Base-by-base conservation (phyloP, 2,113 vertebrate species). In the Arenaria interpres region DNA sequence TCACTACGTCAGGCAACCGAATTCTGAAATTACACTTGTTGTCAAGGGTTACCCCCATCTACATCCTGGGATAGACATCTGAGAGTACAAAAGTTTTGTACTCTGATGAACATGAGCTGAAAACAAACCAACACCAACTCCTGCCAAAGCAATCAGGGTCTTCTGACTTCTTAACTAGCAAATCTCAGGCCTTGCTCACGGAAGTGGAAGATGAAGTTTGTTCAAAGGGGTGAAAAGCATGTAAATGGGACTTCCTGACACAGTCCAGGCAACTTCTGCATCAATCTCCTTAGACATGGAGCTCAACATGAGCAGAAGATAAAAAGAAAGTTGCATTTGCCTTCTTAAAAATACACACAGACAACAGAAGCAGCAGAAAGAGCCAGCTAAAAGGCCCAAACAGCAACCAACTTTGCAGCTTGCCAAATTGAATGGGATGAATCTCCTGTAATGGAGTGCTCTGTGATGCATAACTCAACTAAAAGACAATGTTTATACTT, bases 91-190 rank as follows among this genome's bases (percentile, higher is more conserved):
- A 67, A 80, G 41, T 73, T 67, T 7, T 54, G 53, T 30, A 30
- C 50, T 51, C 50, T 37, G 30, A 80, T n/a, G 25, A 80, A 46
- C 12, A 24, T 1, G 5, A 88, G n/a, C n/a, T 46, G 51, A 90
- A 67, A 80, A 57, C 23, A 85, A 82, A 81, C 11, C 27, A 80
- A 45, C 1, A 1, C 22, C 51, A 74, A 27, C 17, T 53, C 48
- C 3, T 9, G 67, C 32, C 0, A 0, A 77, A 17, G 39, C 27
- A 77, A 71, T 51, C 11, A 5, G 28, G 77, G 51, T 27, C 63
- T 67, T 88, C 53, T 35, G 28, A 63, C 33, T 80, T 67, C 41
- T 67, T 32, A 75, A 10, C 32, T 25, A 48, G 68, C 43, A 95
- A 67, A 53, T 11, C 54, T 72, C 54, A 87, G 64, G 46, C 72